phyloP scores from a whole-genome alignment of 2,797 vertebrate species.

The Syngnathus acus region DNA sequence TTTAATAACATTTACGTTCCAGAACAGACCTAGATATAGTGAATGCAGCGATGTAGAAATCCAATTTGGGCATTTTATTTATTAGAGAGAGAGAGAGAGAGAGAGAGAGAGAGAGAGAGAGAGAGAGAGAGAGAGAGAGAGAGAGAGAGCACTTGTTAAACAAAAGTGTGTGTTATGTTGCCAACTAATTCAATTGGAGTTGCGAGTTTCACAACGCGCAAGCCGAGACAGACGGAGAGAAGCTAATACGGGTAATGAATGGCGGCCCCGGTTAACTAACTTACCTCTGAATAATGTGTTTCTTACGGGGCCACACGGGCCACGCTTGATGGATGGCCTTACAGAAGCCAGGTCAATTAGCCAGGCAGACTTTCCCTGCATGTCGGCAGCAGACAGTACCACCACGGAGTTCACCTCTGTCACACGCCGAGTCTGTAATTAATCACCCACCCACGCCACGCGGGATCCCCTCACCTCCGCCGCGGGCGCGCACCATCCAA shows the following conservation, averaged over 20 bases:
- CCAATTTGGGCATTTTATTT: too few species aligned
- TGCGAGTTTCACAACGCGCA: not conserved
- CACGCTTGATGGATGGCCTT: slow-evolving; percentile 73
- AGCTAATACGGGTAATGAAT: slow-evolving; percentile 57
- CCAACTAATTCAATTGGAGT: not conserved
- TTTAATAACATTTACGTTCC: too few species aligned
- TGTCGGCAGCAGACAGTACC: slow-evolving; percentile 47
- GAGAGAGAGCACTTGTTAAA: not conserved
- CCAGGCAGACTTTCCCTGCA: slow-evolving; percentile 56
- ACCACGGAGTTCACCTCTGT: slow-evolving; percentile 58
- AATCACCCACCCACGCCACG: slow-evolving; percentile 52
- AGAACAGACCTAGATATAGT: too few species aligned
- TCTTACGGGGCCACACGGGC: slow-evolving; percentile 59
- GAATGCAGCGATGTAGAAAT: too few species aligned
- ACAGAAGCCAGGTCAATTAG: slow-evolving; percentile 76
- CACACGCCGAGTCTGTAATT: slow-evolving; percentile 63
- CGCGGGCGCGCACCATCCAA: not conserved
- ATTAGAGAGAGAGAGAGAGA: too few species aligned
- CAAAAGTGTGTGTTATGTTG: not conserved
- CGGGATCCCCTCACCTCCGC: not conserved
- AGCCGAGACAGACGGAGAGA: slow-evolving; percentile 22
- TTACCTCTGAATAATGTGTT: slow-evolving; percentile 69
- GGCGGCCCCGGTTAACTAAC: slow-evolving; percentile 64
- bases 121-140: too few species aligned
- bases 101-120: too few species aligned